Base-by-base conservation (phyloP, 2,888 invertebrate genomes). In the Deilephila elpenor region DNA sequence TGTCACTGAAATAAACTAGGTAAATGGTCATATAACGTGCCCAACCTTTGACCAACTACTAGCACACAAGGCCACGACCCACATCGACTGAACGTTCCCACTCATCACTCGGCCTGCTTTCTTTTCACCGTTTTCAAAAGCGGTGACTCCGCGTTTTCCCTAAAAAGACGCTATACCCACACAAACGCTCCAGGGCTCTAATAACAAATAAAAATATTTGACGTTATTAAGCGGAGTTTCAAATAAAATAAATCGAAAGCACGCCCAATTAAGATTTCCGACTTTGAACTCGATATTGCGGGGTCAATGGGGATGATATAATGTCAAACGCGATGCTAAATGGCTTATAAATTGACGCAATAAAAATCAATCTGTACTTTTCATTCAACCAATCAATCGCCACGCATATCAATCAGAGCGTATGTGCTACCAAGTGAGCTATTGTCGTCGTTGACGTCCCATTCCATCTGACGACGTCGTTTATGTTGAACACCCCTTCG, bases 121-220 rank as follows among this genome's bases (percentile, higher is more conserved):
- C 89, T 86, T 88, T 91, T 86, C 86, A 89, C 76, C 81, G 81
- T 79, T 83, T 83, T 87, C 84, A 88, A 89, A 88, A 85, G 85
- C 82, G 80, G 84, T 89, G 91, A 91, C 88, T 87, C 79, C 75
- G 89, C 90, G 79, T 81, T 88, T 87, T 83, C 76, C 79, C 80
- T 79, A 77, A 79, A 86, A 86, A 83, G 81, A 80, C 75, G 74
- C 76, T 78, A 74, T 75, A 73, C 76, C 75, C 74, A 34, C 62
- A 25, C 71, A 78, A 80, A 79, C 77, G 78, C 79, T 70, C 71
- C 72, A 70, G 75, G 75, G 76, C 78, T 77, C 78, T 80, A 81
- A 84, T 81, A 86, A 83, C 86, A 84, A 88, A 84, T 86, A 85
- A 87, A 83, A 86, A 84, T 87, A 79, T 82, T 79, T 79, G 76